phyloP scores from a whole-genome alignment of 2,797 vertebrate species.

The Nothura maculosa region DNA sequence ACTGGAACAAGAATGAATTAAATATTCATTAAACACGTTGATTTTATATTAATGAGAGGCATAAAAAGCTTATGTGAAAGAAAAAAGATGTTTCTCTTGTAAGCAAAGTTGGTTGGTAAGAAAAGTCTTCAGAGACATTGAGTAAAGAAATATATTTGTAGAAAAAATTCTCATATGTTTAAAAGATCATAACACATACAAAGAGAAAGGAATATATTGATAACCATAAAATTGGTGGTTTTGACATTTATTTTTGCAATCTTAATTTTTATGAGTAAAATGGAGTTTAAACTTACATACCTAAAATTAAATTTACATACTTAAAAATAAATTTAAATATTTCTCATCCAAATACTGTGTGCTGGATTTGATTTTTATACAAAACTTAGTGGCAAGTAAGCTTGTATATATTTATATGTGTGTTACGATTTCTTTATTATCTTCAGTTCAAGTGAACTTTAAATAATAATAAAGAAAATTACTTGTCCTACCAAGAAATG shows the following conservation, averaged over 20 bases:
- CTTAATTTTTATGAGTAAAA: not conserved
- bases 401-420: accelerated
- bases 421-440: not conserved
- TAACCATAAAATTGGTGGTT: not conserved
- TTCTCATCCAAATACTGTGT: not conserved
- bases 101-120: not conserved
- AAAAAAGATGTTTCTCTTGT: not conserved
- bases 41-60: not conserved
- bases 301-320: not conserved
- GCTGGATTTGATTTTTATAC: constrained; percentile 17
- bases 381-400: not conserved
- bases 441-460: not conserved
- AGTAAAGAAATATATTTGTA: not conserved
- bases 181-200: not conserved
- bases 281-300: not conserved
- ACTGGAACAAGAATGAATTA: not conserved
- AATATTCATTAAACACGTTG: not conserved
- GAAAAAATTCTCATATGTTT: not conserved
- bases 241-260: not conserved
- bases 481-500: not conserved
- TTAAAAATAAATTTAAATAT: not conserved
- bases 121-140: not conserved
- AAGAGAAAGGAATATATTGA: not conserved
- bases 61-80: not conserved
- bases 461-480: not conserved